These are phyloP conservation scores for Enoplosus armatus DNA, from an alignment of 2,797 vertebrate genomes.

Conservation along the genomic window DNA sequence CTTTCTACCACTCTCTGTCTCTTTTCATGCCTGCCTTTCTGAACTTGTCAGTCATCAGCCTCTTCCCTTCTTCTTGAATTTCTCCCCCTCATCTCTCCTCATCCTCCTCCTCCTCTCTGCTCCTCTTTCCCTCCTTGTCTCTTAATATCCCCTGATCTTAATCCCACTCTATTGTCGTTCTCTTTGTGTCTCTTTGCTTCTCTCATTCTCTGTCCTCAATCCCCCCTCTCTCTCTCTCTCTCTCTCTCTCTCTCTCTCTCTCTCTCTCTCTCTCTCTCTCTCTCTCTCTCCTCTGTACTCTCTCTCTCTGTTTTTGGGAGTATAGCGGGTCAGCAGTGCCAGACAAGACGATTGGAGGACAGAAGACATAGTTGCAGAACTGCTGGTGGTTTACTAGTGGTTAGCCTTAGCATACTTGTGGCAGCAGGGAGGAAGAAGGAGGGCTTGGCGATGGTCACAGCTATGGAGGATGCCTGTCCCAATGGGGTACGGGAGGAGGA, in stretches of 20 bases:
- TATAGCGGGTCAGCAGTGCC: slow-evolving; percentile 63
- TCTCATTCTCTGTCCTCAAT: slow-evolving; percentile 44
- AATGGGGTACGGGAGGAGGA: slow-evolving; percentile 74
- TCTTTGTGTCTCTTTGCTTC: slow-evolving; percentile 55
- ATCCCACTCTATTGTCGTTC: slow-evolving; percentile 57
- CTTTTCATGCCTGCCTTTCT: slow-evolving; percentile 44
- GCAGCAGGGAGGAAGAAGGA: slow-evolving; percentile 62
- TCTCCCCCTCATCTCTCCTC: slow-evolving; percentile 28
- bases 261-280: slow-evolving; percentile 26
- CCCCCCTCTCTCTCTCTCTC: not conserved
- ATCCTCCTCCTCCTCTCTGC: slow-evolving; percentile 14
- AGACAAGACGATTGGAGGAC: slow-evolving; percentile 64
- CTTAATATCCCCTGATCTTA: slow-evolving; percentile 58
- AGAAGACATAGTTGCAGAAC: slow-evolving; percentile 62
- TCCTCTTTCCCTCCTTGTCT: slow-evolving; percentile 21
- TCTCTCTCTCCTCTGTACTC: slow-evolving; percentile 7
- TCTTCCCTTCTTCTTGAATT: slow-evolving; percentile 23
- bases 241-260: slow-evolving; percentile 25
- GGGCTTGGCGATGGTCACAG: slow-evolving; percentile 77
- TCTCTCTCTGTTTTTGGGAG: slow-evolving; percentile 43
- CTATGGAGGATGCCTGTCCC: slow-evolving; percentile 79
- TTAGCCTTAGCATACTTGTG: slow-evolving; percentile 70
- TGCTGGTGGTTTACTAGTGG: slow-evolving; percentile 62
- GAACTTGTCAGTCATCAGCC: slow-evolving; percentile 42
- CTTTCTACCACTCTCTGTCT: slow-evolving; percentile 53